Evolutionary conservation across 2,888 invertebrate species (phyloP).

Genomic region (Drosophila kuntzei): DNA sequence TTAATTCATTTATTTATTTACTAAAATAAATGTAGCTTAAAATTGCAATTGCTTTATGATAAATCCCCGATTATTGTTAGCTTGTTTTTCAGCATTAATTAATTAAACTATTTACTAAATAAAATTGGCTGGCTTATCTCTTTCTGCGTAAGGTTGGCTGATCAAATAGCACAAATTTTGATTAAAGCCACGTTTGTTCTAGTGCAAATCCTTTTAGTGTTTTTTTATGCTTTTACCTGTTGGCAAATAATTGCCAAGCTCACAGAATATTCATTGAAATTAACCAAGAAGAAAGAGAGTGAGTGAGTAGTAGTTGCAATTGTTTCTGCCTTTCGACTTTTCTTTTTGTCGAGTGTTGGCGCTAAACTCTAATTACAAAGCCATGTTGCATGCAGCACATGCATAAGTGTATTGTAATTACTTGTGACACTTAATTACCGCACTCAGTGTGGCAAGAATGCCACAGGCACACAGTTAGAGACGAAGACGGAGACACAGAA

Average conservation of each 20-base stretch:
- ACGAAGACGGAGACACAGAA: slow-evolving; percentile 14
- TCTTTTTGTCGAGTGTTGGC: slow-evolving; percentile 46
- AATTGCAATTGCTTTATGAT: not conserved
- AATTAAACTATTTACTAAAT: not conserved
- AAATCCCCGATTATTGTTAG: not conserved
- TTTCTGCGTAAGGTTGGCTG: not conserved
- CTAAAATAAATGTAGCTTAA: slow-evolving; percentile 4
- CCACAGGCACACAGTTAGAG: slow-evolving; percentile 18
- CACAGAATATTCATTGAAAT: slow-evolving; percentile 73
- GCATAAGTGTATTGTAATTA: slow-evolving; percentile 82
- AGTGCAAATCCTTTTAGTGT: slow-evolving; percentile 15
- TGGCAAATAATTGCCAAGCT: slow-evolving; percentile 68
- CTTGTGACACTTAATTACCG: slow-evolving; percentile 81
- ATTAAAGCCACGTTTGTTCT: slow-evolving; percentile 29
- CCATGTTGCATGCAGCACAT: slow-evolving; percentile 66
- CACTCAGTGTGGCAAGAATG: slow-evolving; percentile 58
- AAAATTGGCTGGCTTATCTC: not conserved
- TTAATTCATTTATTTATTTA: slow-evolving; percentile 5
- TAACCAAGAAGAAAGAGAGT: slow-evolving; percentile 35
- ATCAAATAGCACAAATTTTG: slow-evolving; percentile 30
- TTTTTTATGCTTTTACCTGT: slow-evolving; percentile 17
- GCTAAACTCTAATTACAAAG: slow-evolving; percentile 80
- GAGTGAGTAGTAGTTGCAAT: slow-evolving; percentile 22
- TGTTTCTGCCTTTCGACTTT: slow-evolving; percentile 16
- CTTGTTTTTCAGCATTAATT: not conserved